Percentiles rank a stretch among this genome's conserved stretches.
phyloP scores from a whole-genome alignment of 1,140 invertebrate genomes.

The Zaprionus ornatus region DNA sequence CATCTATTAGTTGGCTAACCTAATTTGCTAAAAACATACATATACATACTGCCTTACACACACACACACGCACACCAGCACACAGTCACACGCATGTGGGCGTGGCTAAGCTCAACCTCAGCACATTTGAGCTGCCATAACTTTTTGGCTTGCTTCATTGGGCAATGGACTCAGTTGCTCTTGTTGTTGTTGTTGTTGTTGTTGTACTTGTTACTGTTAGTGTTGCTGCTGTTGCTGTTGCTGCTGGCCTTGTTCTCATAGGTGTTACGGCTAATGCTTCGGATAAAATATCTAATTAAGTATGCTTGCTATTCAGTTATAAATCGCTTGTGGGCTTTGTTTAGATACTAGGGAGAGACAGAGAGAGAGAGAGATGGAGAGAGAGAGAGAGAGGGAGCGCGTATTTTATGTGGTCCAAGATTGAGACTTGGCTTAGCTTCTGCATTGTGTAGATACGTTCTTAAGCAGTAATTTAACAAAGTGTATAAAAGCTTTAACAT shows the following conservation, averaged over 20 bases:
- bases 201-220: not conserved
- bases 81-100: conserved; percentile 5
- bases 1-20: conserved; percentile 75
- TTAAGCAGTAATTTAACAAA: conserved; percentile 7
- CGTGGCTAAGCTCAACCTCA: conserved; percentile 23
- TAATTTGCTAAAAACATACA: conserved; percentile 71
- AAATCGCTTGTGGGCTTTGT: conserved; percentile 63
- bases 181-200: conserved; percentile 15
- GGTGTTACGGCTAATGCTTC: conserved; percentile 71
- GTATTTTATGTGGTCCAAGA: conserved; percentile 25
- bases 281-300: conserved; percentile 76
- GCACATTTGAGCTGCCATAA: conserved; percentile 50
- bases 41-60: conserved; percentile 1
- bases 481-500: not conserved
- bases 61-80: conserved; percentile 14
- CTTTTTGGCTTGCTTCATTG: conserved; percentile 56
- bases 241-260: conserved; percentile 37
- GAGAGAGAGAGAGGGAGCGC: not conserved
- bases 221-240: not conserved
- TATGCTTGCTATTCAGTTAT: conserved; percentile 53
- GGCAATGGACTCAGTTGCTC: conserved; percentile 19
- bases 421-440: conserved; percentile 16
- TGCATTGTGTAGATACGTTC: conserved; percentile 30
- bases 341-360: too few relatives aligned
- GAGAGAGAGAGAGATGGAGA: not conserved